Evolutionary conservation across 2,113 vertebrate genomes (phyloP).

Genomic region (Serinus canaria): DNA sequence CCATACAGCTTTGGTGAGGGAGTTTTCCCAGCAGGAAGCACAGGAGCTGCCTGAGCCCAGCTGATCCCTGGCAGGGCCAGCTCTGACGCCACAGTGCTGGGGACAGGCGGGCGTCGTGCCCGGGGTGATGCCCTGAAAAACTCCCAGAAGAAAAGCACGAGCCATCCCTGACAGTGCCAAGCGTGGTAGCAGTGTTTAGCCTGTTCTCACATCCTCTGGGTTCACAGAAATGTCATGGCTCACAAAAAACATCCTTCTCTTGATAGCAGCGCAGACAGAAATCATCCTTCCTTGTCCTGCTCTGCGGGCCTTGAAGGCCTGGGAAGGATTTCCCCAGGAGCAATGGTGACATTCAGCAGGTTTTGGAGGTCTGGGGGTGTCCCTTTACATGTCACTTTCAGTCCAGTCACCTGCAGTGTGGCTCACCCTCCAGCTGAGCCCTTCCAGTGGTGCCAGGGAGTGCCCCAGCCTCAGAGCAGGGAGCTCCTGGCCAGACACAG

Average conservation of each 20-base stretch:
- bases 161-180: background rate
- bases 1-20: background rate
- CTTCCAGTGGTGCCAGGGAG: background rate
- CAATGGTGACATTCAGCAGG: background rate
- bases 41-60: constrained; percentile 8
- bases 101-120: background rate
- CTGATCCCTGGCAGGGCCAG: background rate
- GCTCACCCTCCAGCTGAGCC: background rate
- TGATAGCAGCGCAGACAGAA: background rate
- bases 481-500: background rate
- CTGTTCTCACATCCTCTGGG: background rate
- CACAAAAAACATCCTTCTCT: background rate
- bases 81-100: background rate
- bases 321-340: background rate
- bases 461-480: background rate
- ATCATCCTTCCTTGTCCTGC: rapidly evolving
- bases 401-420: no score
- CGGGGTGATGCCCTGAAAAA: background rate
- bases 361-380: background rate
- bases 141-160: background rate
- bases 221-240: background rate
- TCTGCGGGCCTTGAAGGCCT: rapidly evolving
- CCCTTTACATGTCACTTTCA: background rate
- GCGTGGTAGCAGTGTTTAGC: background rate
- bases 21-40: background rate